Evolutionary conservation across 2,888 invertebrate genomes (phyloP), one percentile per base, ranked within the genome.

Genomic region (Himalopsyche japonica): DNA sequence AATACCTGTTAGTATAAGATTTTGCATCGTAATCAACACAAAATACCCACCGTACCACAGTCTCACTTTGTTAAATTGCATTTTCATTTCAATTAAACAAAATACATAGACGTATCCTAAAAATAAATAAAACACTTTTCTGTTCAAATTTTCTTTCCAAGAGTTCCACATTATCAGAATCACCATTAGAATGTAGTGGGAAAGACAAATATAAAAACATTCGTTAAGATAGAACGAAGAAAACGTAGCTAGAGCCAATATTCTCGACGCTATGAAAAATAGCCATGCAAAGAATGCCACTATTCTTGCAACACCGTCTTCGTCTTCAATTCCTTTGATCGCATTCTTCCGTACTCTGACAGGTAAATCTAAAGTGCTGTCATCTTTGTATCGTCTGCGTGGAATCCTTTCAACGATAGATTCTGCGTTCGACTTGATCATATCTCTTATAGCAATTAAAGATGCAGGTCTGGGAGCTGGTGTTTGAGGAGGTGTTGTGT

Each of bases 211-310:
- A 87, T 94, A 93, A n/a, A 94, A 90, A 20, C 94, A 93, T 27
- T 94, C 90, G 6, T 93, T 89, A 0, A 94, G 93, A 88, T 94
- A 95, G 89, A 95, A 95, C 87, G 94, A 93, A 34, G 94, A 94
- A 88, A 96, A 95, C 0, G 94, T 93, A 0, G 95, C 93, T 76
- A 96, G 92, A 34, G 96, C 93, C 79, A 96, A 90, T 90, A 96
- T 92, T 78, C 97, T 93, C 64, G 95, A 94, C n/a, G 94, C 89
- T 79, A 96, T 93, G 89, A 96, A 96, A 76, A 94, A 91, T 87
- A 95, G 94, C 97, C 97, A 97, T 89, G 95, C 96, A n/a, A 95
- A 89, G 88, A 95, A 95, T 34, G 95, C 93, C 4, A 96, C 91
- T 7, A 94, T 89, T 87, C 94, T 94, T 15, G 95, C 95, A 0